Percentiles rank a stretch among this genome's conserved stretches.
Evolutionary conservation across 2,797 vertebrate genomes (phyloP).

Genomic region (Centroberyx gerrardi): DNA sequence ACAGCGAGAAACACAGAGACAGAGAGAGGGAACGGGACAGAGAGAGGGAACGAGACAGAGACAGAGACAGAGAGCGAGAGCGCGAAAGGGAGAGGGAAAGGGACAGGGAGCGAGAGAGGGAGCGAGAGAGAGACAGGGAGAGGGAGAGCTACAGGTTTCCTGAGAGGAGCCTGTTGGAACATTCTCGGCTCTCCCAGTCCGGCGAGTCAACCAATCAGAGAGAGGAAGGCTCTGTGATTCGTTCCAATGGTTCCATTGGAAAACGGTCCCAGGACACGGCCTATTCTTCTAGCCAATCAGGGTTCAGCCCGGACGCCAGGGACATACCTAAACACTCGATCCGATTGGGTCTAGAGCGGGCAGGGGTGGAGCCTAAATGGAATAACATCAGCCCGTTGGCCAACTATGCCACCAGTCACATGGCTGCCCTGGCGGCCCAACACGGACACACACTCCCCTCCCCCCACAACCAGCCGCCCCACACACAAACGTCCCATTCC

Average conservation of each 20-base stretch:
- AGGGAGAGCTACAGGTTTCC: constrained; percentile 77
- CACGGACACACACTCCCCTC: constrained; percentile 86
- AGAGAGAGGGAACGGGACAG: constrained; percentile 46
- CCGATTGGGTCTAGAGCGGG: constrained; percentile 84
- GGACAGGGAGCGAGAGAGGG: constrained; percentile 67
- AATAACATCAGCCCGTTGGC: constrained; percentile 92
- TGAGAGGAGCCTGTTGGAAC: constrained; percentile 83
- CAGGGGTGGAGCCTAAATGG: constrained; percentile 90
- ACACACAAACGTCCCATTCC: constrained; percentile 67
- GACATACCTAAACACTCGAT: constrained; percentile 89
- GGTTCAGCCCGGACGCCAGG: constrained; percentile 89
- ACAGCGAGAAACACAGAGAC: constrained; percentile 81
- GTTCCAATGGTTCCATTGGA: constrained; percentile 87
- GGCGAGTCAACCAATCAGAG: constrained; percentile 87
- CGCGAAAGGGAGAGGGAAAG: constrained; percentile 38
- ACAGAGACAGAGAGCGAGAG: constrained; percentile 29
- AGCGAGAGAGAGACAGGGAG: constrained; percentile 60
- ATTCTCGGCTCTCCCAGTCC: constrained; percentile 80
- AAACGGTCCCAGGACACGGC: constrained; percentile 85
- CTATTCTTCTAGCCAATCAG: constrained; percentile 80
- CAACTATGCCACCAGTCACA: constrained; percentile 94
- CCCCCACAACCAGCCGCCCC: constrained; percentile 67
- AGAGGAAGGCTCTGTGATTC: constrained; percentile 94
- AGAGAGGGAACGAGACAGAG: constrained; percentile 54
- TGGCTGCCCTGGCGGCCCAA: constrained; percentile 93